Evolutionary conservation across 2,888 invertebrate genomes (phyloP).

Genomic region (Corythucha ciliata): DNA sequence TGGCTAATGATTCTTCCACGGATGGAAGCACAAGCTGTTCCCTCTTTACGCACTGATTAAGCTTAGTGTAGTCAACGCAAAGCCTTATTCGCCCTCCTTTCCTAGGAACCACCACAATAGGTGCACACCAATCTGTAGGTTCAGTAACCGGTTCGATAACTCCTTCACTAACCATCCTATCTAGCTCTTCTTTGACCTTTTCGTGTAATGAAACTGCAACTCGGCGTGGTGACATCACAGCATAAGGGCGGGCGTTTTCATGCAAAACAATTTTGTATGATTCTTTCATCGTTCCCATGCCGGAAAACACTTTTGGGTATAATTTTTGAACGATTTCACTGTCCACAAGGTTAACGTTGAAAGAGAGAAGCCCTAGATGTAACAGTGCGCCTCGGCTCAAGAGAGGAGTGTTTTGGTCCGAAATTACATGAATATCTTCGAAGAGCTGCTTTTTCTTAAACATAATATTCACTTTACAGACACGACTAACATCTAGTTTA

Average conservation of each 20-base stretch:
- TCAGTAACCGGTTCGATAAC: slow-evolving; percentile 2
- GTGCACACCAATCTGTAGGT: slow-evolving; percentile 19
- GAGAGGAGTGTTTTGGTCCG: slow-evolving; percentile 1
- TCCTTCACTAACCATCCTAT: slow-evolving; percentile 2
- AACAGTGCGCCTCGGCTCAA: slow-evolving; percentile 1
- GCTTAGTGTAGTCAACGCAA: slow-evolving; percentile 23
- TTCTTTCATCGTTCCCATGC: slow-evolving; percentile 7
- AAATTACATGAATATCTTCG: not conserved
- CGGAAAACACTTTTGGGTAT: not conserved
- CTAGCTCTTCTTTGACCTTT: slow-evolving; percentile 10
- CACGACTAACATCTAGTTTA: not conserved
- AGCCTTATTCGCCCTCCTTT: slow-evolving; percentile 14
- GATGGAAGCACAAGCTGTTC: not conserved
- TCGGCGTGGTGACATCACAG: not conserved
- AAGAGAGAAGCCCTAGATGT: not conserved
- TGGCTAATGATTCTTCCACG: slow-evolving; percentile 7
- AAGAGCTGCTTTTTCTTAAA: not conserved
- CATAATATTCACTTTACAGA: not conserved
- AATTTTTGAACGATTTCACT: not conserved
- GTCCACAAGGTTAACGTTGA: not conserved
- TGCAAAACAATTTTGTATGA: slow-evolving; percentile 12
- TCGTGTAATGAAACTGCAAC: not conserved
- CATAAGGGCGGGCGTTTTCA: not conserved
- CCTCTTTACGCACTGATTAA: slow-evolving; percentile 18
- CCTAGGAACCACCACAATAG: slow-evolving; percentile 16